Evolutionary conservation across 1,140 invertebrate genomes (phyloP), one percentile per base, ranked within the genome.

Genomic region (Piezodorus guildinii): DNA sequence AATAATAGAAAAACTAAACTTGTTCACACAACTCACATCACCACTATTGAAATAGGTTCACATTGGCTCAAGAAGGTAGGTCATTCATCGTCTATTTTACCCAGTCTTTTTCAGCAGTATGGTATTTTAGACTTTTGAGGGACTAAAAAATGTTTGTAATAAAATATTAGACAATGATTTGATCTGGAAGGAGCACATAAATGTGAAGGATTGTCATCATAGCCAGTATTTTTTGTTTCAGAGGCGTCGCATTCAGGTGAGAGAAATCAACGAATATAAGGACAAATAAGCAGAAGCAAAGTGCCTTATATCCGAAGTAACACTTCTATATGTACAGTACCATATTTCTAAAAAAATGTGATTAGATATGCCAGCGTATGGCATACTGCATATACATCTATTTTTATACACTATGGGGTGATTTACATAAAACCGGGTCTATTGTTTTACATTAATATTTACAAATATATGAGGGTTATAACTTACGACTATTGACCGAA

Each of bases 121-220:
- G 52, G 52, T 25, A 56, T 56, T 56, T 56, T 56, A 56, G 52
- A 56, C 52, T 23, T 39, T 56, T 19, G 52, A 56, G 23, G 52
- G 23, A 56, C 23, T 56, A 56, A 56, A 56, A 23, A 63, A 34
- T 63, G 62, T 44, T 46, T 54, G n/a, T 63, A 63, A 34, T 23
- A 51, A 63, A 54, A 63, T 27, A 52, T 63, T 63, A 52, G 62
- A 63, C 49, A 34, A 52, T 27, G 51, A 63, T 49, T 25, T 63
- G 62, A 45, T 63, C 62, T 34, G 62, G 52, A 63, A 63, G 27
- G 51, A 63, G 52, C 52, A 56, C 52, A 56, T 56, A 56, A 56
- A 56, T 56, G 52, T 56, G 52, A 56, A 56, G 52, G 52, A 56
- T 56, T 56, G 52, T 56, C 52, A 56, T 56, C 52, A 56, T 23